Conservation (phyloP, 2,888 invertebrate species). For the Loripinus fragilis region DNA sequence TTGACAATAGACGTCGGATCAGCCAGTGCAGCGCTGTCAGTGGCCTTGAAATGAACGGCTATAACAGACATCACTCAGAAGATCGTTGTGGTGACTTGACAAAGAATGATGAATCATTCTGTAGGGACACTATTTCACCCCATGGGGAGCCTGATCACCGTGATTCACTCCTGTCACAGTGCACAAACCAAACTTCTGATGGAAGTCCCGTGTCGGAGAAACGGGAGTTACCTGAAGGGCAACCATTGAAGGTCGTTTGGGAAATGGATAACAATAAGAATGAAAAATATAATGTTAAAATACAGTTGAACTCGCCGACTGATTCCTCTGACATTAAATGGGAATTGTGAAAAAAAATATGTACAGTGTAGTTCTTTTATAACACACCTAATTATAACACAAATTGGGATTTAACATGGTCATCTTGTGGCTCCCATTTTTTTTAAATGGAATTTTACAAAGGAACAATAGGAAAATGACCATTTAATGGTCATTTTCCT, state of each 20-base stretch:
- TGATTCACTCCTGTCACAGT: not conserved
- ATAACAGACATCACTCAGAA: conserved; percentile 7
- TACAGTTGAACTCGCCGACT: conserved; percentile 5
- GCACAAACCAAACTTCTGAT: conserved; percentile 6
- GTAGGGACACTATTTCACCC: conserved; percentile 45
- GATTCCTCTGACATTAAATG: not conserved
- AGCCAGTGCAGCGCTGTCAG: conserved; percentile 53
- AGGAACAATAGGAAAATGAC: too few relatives aligned
- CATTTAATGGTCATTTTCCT: too few relatives aligned
- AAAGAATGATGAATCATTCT: conserved; percentile 23
- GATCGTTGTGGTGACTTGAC: not conserved
- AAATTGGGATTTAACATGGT: too few relatives aligned
- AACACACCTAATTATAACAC: too few relatives aligned
- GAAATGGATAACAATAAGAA: conserved; percentile 59
- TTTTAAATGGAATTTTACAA: too few relatives aligned
- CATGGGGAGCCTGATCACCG: conserved; percentile 23
- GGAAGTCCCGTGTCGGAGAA: conserved; percentile 11
- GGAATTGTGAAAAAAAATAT: not conserved
- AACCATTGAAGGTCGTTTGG: conserved; percentile 48
- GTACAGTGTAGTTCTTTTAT: too few relatives aligned
- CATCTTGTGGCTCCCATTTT: too few relatives aligned
- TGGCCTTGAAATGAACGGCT: conserved; percentile 59
- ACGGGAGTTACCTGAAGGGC: conserved; percentile 14
- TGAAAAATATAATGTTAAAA: conserved; percentile 51
- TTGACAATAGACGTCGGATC: conserved; percentile 65